A percentile compares a stretch with the other conserved stretches of the same genome.
These are phyloP conservation scores for Casuarius casuarius DNA, from an alignment of 2,113 vertebrate species.

Conservation along the genomic window DNA sequence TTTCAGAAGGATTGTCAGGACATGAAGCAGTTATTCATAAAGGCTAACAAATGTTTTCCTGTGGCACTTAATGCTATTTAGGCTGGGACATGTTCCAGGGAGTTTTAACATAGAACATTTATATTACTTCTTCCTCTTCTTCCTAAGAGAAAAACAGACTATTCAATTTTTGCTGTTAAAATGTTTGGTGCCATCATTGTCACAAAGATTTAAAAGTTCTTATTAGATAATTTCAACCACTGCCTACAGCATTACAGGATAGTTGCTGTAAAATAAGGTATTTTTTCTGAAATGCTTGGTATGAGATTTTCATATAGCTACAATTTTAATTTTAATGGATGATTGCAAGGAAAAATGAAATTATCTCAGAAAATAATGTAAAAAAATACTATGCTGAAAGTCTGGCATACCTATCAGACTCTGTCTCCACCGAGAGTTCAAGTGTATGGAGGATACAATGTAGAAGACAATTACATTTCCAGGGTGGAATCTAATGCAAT, in stretches of 20 bases:
- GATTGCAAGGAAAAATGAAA: neutral
- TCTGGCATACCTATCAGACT: neutral
- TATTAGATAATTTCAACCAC: neutral
- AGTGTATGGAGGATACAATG: neutral
- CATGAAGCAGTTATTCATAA: fast-evolving
- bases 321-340: constrained; percentile 8
- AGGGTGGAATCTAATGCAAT: constrained; percentile 10
- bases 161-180: neutral
- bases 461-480: neutral
- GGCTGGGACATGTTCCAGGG: fast-evolving
- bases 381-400: constrained; percentile 6
- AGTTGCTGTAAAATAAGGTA: neutral
- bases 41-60: neutral
- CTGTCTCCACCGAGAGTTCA: neutral
- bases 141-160: neutral
- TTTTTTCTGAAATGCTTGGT: constrained; percentile 12
- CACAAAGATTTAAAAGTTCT: neutral
- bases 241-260: neutral
- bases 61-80: neutral
- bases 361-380: neutral
- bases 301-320: neutral
- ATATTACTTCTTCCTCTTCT: neutral
- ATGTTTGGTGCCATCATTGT: neutral
- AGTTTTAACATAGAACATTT: neutral
- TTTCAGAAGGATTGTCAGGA: neutral